Evolutionary conservation across 2,113 vertebrate genomes (phyloP), one percentile per base, ranked within the genome.

Genomic region (Eclectus roratus): DNA sequence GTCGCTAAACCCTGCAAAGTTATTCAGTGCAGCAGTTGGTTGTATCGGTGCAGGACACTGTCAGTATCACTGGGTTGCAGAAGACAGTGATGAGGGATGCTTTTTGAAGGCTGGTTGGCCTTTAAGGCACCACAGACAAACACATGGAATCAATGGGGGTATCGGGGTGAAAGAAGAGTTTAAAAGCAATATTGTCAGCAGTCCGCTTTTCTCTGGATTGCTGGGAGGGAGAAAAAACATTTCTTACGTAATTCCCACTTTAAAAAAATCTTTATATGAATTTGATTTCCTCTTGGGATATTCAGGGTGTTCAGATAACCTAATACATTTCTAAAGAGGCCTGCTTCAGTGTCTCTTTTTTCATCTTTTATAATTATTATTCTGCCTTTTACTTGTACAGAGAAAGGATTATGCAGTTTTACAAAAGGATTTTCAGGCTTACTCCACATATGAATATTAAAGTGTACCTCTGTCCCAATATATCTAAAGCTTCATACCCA

Each of bases 11-110:
- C 25, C 33, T 78, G 55, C 15, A 71, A 52, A 58, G 50, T 46
- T 66, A 43, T 35, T 16, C 3, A 0, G 4, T 37, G 27, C 0
- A 1, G 35, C 33, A 33, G 17, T 29, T 0, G 0, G 20, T 37
- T 4, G 2, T 24, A 50, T 4, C 1, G 1, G 20, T 61, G 29
- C 76, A 76, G 49, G 56, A 44, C 3, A 6, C 27, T 46, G 7
- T 17, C 0, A 0, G 24, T 37, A 73, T 41, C 4, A 0, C 60
- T 52, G 50, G 24, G 50, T 41, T 87, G 46, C 31, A 76, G 63
- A 87, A 55, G 65, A 20, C 7, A 11, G 46, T 10, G 14, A 29
- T 46, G 41, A 74, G 3, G 31, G 20, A 6, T 37, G 17, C 6
- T 9, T 41, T 91, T 31, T 39, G 52, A 55, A 58, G 23, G 33